Base-by-base conservation (phyloP, 2,797 vertebrate genomes). In the Sebastolobus alascanus region DNA sequence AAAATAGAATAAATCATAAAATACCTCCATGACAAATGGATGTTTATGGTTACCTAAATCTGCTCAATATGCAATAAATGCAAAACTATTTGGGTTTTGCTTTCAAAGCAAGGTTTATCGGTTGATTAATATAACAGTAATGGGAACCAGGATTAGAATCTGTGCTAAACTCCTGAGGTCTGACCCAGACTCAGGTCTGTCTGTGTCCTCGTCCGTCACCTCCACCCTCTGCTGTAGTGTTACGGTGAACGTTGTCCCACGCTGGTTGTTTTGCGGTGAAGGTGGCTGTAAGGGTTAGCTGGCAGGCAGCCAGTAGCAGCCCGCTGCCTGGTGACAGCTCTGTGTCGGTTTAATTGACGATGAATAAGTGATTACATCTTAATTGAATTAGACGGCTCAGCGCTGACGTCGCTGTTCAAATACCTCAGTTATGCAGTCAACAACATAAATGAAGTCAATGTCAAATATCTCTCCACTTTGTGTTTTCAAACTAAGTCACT, bases 301-400 rank as follows among this genome's bases (percentile, higher is more conserved):
- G 84, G 79, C 73, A 3, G 5, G 63, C 80, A 43, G 80, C 70
- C 83, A 69, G 25, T 0, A 56, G 79, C 76, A 59, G 69, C 65
- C 14, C 4, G 66, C 55, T 55, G 59, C 74, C 6, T 12, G 68
- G 54, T 58, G 83, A 82, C 78, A 69, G 27, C 52, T 58, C 40
- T 58, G 69, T 64, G 84, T 77, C 73, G 10, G 27, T 60, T 74
- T 88, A 84, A 86, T 67, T 76, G 76, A 58, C 55, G 20, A 38
- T 85, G 77, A 88, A 81, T 79, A 84, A 83, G 72, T 76, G 79
- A 86, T 79, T 29, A 68, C 27, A 25, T 64, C 75, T 68, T 86
- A 79, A 84, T 83, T 81, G 14, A 84, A 79, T 77, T 25, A 64
- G 60, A 16, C 70, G 8, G 64, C 33, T 86, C 68, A 9, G 6